A percentile compares a stretch with the other conserved stretches of the same genome.
phyloP scores from a whole-genome alignment of 2,888 invertebrate species.

The Pemphredon lugubris region DNA sequence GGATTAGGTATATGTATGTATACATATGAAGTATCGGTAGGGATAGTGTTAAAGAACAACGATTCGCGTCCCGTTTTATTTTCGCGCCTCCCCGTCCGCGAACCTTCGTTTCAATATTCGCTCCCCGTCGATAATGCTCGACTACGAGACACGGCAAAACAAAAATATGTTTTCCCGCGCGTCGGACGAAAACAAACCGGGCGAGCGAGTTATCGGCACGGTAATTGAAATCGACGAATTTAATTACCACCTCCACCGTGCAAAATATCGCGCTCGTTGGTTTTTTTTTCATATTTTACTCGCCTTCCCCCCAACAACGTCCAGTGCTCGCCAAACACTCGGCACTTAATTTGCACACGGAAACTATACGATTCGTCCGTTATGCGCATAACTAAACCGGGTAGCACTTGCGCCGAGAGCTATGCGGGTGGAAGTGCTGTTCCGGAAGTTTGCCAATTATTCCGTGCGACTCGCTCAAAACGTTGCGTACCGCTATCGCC shows the following conservation, averaged over 20 bases:
- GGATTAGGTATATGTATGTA: too few species aligned
- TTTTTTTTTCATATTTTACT: constrained; percentile 55
- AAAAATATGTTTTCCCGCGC: background rate
- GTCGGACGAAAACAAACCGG: constrained; percentile 6
- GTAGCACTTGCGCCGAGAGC: constrained; percentile 38
- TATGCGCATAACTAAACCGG: constrained; percentile 59
- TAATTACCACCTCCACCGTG: background rate
- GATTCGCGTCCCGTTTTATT: background rate
- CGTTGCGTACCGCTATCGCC: constrained; percentile 48
- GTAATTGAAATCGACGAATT: constrained; percentile 11
- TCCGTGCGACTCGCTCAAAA: constrained; percentile 48
- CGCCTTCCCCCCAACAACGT: constrained; percentile 20
- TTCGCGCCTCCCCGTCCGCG: background rate
- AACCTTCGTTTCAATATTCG: too few species aligned
- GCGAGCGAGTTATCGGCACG: constrained; percentile 5
- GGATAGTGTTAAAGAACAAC: too few species aligned
- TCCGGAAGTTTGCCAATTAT: constrained; percentile 65
- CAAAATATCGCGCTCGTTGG: constrained; percentile 25
- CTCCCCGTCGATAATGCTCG: background rate
- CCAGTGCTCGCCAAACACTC: constrained; percentile 40
- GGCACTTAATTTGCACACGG: constrained; percentile 61
- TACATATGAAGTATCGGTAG: too few species aligned
- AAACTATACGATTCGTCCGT: constrained; percentile 55
- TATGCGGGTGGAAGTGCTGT: constrained; percentile 45
- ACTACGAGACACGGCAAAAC: background rate